Base-by-base conservation (phyloP, 2,888 invertebrate genomes). In the Ptychoptera albimana region DNA sequence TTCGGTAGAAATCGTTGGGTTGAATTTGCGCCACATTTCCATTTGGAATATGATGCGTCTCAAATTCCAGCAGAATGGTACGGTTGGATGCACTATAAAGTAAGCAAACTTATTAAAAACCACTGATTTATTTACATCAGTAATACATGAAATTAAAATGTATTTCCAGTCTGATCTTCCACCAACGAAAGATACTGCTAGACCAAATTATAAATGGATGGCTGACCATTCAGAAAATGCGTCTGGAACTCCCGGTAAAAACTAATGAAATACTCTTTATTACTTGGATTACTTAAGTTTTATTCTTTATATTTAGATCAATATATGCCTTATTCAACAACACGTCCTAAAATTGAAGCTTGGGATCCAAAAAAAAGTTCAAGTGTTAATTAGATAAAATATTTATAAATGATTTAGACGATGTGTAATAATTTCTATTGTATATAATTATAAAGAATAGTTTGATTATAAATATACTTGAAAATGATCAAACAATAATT, bases 41-140 rank as follows among this genome's bases (percentile, higher is more conserved):
- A 82, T 61, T 66, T 85, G 60, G 77, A 91, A 47, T 77, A 75
- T 49, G 76, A 77, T 52, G 77, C 67, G 10, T 66, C 66, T 4
- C 86, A 93, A 75, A 80, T 98, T 8, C 83, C 96, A 2, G 77
- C 96, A 23, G 96, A 97, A 62, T 99, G 98, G 98, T 96, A 67
- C 57, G 88, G 93, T 12, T 98, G 97, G 97, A 70, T 98, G 58
- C 94, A 96, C 66, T 92, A 97, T 68, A 93, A 93, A 66, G 75
- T 74, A 5, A 14, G 10, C 23, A 39, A 13, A 8, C n/a, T 16
- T 35, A 12, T 36, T 36, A 12, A 12, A 5, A 36, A 36, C 12
- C 8, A n/a, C n/a, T n/a, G n/a, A n/a, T 36, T 12, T 11, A 9
- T 41, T 45, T 12, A 15, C 23, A 14, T 23, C 14, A 23, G 34